A percentile compares a stretch with the other conserved stretches of the same genome.
Evolutionary conservation across 2,113 vertebrate species (phyloP).

Genomic region (Protobothrops mucrosquamatus): DNA sequence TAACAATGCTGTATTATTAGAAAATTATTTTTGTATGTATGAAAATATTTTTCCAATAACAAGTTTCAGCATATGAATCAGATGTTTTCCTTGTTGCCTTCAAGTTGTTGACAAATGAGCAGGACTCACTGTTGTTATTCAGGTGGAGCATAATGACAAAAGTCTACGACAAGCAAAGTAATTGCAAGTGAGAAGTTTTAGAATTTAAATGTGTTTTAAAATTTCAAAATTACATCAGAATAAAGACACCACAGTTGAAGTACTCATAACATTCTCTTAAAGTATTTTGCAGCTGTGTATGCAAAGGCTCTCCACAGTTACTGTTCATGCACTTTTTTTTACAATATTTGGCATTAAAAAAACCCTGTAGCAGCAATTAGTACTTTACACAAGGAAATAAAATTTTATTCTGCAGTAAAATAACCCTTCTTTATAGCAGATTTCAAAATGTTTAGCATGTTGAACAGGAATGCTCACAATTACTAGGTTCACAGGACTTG

Average conservation of each 20-base stretch:
- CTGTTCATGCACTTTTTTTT: constrained; percentile 6
- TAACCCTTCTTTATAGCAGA: background rate
- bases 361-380: background rate
- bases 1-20: background rate
- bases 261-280: background rate
- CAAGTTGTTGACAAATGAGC: background rate
- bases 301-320: background rate
- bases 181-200: background rate
- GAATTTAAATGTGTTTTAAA: background rate
- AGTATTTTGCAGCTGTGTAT: background rate
- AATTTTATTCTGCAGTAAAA: background rate
- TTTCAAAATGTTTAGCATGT: background rate
- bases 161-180: background rate
- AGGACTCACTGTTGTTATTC: background rate
- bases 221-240: background rate
- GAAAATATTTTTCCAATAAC: background rate
- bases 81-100: background rate
- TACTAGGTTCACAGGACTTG: background rate
- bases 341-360: background rate
- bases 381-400: background rate
- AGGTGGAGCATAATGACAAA: background rate
- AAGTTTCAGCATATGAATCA: background rate
- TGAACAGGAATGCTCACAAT: background rate
- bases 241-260: background rate
- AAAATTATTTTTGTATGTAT: background rate